Evolutionary conservation across 2,888 invertebrate species (phyloP), one percentile per base, ranked within the genome.

Genomic region (Orthosia cruda): DNA sequence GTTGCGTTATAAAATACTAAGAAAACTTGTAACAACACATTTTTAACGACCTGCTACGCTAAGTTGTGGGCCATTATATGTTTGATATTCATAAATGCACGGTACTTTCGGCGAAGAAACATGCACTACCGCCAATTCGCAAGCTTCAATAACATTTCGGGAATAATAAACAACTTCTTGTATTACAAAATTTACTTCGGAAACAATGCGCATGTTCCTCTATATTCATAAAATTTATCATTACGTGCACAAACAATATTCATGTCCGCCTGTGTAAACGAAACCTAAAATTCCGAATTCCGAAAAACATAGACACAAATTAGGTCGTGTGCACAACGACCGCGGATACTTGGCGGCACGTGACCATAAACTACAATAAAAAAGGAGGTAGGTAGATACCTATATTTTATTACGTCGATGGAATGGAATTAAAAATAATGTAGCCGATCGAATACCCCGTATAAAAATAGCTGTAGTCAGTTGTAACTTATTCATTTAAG

Each of bases 351-450:
- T 71, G 67, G n/a, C 66, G 68, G 70, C 79, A 81, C 78, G 77
- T 86, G 78, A 80, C 75, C 78, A 66, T 67, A 74, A 63, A 74
- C 68, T 66, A 72, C 55, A 82, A 64, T 71, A 77, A 77, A 84
- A 76, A 81, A 77, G n/a, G n/a, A 65, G 3, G 59, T 52, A 67
- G 15, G 15, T 71, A 64, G 40, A 16, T 61, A 61, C 59, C 61
- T 68, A 40, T 40, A 40, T 40, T 73, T 23, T 61, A 65, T 18
- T 9, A 40, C 40, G 81, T 76, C 74, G 71, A 81, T 77, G 63
- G 74, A 86, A 81, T 77, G 65, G 74, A 86, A 88, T 81, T 84
- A 81, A 86, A 78, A 83, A 74, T 66, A 72, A 83, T 73, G 73
- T 75, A 75, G 32, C 26, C 66, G 61, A 75, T 81, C 63, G 75